Evolutionary conservation across 1,140 invertebrate genomes (phyloP).

Genomic region (Grapholita molesta): DNA sequence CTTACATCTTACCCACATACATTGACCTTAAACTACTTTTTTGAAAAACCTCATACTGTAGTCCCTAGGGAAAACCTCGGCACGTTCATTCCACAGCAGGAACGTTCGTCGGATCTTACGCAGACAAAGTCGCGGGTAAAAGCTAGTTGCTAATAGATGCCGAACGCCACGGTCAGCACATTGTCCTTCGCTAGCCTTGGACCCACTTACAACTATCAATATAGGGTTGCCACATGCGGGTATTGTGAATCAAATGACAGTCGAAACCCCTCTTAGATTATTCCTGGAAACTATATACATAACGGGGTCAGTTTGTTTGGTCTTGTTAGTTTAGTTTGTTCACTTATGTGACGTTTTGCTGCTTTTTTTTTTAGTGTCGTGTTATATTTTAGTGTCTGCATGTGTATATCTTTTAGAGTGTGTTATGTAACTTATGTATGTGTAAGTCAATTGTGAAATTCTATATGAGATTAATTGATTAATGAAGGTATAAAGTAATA

Average conservation of each 20-base stretch:
- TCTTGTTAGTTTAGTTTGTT: conserved; percentile 20
- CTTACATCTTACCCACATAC: no score
- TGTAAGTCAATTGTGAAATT: no score
- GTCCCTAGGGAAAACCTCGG: no score
- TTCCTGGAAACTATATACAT: conserved; percentile 55
- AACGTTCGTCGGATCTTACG: not conserved
- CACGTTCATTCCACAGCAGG: no score
- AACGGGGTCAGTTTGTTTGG: no score
- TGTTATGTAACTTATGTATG: no score
- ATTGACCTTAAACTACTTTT: no score
- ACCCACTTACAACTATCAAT: conserved; percentile 53
- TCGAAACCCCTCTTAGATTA: conserved; percentile 26
- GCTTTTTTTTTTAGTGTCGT: not conserved
- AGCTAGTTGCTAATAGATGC: not conserved
- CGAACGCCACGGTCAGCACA: conserved; percentile 36
- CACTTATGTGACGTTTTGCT: not conserved
- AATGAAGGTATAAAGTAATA: no score
- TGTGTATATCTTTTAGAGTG: no score
- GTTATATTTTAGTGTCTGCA: no score
- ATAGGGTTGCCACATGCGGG: conserved; percentile 55
- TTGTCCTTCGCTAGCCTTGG: conserved; percentile 73
- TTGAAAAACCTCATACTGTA: no score
- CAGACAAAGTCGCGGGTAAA: not conserved
- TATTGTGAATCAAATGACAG: conserved; percentile 28
- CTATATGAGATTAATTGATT: no score